A percentile compares a stretch with the other conserved stretches of the same genome.
These are phyloP conservation scores for Cryptotermes secundus DNA, from an alignment of 1,140 invertebrate species.

Conservation along the genomic window DNA sequence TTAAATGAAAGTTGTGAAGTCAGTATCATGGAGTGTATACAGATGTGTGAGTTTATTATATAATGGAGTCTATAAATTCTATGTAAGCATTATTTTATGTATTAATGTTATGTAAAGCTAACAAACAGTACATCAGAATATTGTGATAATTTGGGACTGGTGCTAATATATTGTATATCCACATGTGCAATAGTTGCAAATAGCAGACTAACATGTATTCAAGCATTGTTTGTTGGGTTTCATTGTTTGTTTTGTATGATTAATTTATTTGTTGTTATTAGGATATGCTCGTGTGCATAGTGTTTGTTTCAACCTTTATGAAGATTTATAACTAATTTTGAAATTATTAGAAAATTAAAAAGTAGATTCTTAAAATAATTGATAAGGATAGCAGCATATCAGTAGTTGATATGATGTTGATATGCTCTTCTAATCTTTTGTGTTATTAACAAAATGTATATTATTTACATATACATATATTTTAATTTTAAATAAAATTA, in stretches of 20 bases:
- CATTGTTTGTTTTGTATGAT: neutral
- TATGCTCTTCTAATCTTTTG: neutral
- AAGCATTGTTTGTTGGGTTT: slow-evolving; percentile 3
- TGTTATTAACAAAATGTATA: slow-evolving; percentile 1
- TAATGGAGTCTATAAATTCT: neutral
- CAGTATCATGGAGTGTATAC: neutral
- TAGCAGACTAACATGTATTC: neutral
- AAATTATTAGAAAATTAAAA: neutral
- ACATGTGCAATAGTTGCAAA: neutral
- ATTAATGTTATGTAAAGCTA: neutral
- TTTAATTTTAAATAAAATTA: slow-evolving; percentile 5
- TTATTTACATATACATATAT: neutral
- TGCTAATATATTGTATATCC: slow-evolving; percentile 1
- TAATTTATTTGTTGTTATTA: slow-evolving; percentile 18
- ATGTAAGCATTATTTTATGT: neutral
- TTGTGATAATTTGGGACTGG: neutral
- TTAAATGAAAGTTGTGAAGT: neutral
- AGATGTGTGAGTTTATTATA: neutral
- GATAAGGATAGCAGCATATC: neutral
- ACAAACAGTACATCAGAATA: neutral
- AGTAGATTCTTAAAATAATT: neutral
- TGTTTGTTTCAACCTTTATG: neutral
- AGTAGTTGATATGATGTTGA: neutral
- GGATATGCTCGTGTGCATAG: neutral
- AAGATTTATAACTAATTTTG: neutral